Conservation (phyloP, 35 echinoderm and acorn worm genomes). For the Eucidaris tribuloides region DNA sequence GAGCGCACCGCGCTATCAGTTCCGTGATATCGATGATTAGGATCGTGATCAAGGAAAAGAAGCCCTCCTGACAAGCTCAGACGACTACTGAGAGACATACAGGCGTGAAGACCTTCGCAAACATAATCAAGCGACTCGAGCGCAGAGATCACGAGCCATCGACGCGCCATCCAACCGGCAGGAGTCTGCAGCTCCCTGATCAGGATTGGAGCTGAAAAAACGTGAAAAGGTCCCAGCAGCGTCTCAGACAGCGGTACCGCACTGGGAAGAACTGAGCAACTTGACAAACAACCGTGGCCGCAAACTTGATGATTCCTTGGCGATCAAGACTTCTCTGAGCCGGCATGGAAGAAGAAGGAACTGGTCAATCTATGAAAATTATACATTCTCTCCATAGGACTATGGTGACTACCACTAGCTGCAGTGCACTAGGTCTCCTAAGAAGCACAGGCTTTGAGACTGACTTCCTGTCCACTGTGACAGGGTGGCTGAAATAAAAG, state of each 20-base stretch:
- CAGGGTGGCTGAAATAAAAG: conserved; percentile 77
- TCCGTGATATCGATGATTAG: conserved; percentile 98
- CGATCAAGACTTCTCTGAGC: conserved; percentile 91
- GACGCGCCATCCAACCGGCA: conserved; percentile 77
- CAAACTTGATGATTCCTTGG: conserved; percentile 79
- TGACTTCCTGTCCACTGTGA: conserved; percentile 87
- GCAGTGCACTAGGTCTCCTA: conserved; percentile 94
- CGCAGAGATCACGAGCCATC: conserved; percentile 92
- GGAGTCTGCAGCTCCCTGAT: conserved; percentile 48
- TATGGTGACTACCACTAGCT: conserved; percentile 98
- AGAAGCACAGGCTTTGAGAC: conserved; percentile 98
- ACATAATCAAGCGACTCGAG: conserved; percentile 95
- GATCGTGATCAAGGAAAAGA: conserved; percentile 99
- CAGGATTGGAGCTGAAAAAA: conserved; percentile 55
- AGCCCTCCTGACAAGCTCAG: conserved; percentile 93
- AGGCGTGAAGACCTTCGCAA: conserved; percentile 93
- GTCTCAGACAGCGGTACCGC: conserved; percentile 66
- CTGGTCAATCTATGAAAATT: conserved; percentile 94
- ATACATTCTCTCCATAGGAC: conserved; percentile 88
- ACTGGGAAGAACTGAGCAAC: conserved; percentile 85
- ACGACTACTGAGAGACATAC: conserved; percentile 98
- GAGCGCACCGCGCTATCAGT: conserved; percentile 82
- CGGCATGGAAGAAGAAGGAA: conserved; percentile 86
- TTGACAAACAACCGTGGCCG: conserved; percentile 57
- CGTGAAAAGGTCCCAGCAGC: conserved; percentile 71